Base-by-base conservation (phyloP, 2,888 invertebrate species). In the Dolomedes plantarius region DNA sequence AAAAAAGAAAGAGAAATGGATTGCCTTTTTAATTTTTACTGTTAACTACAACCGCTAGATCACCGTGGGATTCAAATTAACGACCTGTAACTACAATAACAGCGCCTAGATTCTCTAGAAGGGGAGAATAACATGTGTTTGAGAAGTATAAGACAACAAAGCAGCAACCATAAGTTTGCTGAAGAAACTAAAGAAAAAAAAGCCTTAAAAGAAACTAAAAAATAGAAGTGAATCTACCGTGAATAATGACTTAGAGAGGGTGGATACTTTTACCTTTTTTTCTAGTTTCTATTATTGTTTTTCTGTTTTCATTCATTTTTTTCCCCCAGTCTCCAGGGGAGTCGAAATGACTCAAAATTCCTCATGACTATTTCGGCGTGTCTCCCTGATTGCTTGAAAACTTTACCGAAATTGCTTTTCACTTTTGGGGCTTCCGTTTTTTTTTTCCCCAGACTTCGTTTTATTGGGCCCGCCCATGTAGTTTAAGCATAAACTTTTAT, bases 361-460 rank as follows among this genome's bases (percentile, higher is more conserved):
- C 77, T 68, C 11, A 56, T 29, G 50, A 32, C 68, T 69, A 77
- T 68, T 29, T 69, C 32, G 23, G 46, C 77, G 77, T 77, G 56
- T 77, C 77, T 68, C 32, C 36, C 27, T 9, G 27, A 32, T 68
- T 50, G 62, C 39, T 3, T n/a, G 13, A 31, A n/a, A 31, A 28
- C 36, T 32, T 67, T 67, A 29, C 36, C 19, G 1, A 67, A 67
- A 32, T 46, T 46, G 41, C n/a, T 46, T 46, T 46, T 11, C 46
- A 5, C 16, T 46, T 16, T 46, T 46, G 2, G 2, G 2, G 2
- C 46, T 46, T 16, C 46, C 16, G 2, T 46, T 16, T 46, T 16
- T 16, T 9, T n/a, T n/a, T n/a, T n/a, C n/a, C n/a, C n/a, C n/a
- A n/a, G n/a, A n/a, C n/a, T n/a, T n/a, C n/a, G n/a, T n/a, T n/a